phyloP scores from a whole-genome alignment of 2,113 vertebrate species.

The Bufo bufo region DNA sequence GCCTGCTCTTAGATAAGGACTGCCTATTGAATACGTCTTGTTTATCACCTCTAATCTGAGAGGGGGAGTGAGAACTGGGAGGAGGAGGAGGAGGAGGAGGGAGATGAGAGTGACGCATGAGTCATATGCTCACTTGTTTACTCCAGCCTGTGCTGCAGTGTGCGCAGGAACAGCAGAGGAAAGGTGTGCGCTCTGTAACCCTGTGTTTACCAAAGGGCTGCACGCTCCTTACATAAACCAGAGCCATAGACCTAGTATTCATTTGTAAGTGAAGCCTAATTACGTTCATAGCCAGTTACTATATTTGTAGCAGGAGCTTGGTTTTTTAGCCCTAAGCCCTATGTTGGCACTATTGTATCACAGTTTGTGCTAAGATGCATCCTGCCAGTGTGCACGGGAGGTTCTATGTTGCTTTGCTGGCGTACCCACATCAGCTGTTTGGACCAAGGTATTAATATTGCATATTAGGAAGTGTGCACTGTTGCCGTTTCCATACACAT shows the following conservation, averaged over 20 bases:
- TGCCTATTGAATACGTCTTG: slow-evolving; percentile 55
- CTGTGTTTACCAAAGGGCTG: not conserved
- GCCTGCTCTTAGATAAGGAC: slow-evolving; percentile 45
- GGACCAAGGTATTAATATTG: not conserved
- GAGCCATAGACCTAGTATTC: not conserved
- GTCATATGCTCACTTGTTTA: slow-evolving; percentile 59
- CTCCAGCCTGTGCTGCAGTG: slow-evolving; percentile 57
- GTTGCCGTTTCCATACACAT: not conserved
- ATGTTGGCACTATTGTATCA: not conserved
- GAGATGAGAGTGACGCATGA: slow-evolving; percentile 51
- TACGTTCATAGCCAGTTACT: not conserved
- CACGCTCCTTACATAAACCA: not conserved
- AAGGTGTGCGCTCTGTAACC: slow-evolving; percentile 44
- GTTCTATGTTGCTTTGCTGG: not conserved
- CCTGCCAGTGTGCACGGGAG: not conserved
- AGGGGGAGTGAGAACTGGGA: slow-evolving; percentile 37
- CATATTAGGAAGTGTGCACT: not conserved
- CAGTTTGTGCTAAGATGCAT: not conserved
- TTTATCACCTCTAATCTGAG: slow-evolving; percentile 59
- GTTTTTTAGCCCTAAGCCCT: not conserved
- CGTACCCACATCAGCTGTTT: not conserved
- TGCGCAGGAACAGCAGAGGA: slow-evolving; percentile 50
- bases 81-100: slow-evolving; percentile 34
- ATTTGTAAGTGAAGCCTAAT: not conserved
- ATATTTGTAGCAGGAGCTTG: not conserved